phyloP scores from a whole-genome alignment of 2,113 vertebrate genomes.

The Alouatta palliata region DNA sequence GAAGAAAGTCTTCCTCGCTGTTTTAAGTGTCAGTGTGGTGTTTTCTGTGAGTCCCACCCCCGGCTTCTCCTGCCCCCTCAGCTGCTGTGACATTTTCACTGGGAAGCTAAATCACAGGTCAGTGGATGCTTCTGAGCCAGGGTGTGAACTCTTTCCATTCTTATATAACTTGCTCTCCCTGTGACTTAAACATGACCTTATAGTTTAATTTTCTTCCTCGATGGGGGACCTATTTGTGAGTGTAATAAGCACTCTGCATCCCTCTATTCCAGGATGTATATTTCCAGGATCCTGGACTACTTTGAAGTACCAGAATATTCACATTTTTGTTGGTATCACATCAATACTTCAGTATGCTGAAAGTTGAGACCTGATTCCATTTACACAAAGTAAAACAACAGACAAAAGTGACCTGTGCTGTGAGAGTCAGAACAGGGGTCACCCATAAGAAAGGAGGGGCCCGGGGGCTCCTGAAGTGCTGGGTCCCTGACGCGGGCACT shows the following conservation, averaged over 20 bases:
- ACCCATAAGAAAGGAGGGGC: rapidly evolving
- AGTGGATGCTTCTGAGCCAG: not conserved
- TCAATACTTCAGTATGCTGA: not conserved
- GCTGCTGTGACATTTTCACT: rapidly evolving
- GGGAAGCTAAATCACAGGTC: not conserved
- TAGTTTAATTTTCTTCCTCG: not conserved
- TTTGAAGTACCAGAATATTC: not conserved
- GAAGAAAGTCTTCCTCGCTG: not conserved
- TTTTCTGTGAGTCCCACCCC: not conserved
- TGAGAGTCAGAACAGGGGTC: not conserved
- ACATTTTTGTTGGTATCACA: too few species aligned
- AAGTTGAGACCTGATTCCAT: not conserved
- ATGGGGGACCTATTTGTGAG: not conserved
- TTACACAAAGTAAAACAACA: too few species aligned
- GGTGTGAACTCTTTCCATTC: not conserved
- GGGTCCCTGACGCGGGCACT: not conserved
- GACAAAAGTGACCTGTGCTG: not conserved
- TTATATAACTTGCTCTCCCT: too few species aligned
- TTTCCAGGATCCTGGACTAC: not conserved
- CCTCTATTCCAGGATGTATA: too few species aligned
- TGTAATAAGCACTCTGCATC: not conserved
- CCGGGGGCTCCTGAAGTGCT: too few species aligned
- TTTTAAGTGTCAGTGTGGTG: not conserved
- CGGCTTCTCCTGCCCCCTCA: not conserved
- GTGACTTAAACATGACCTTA: not conserved